A percentile compares a stretch with the other conserved stretches of the same genome.
phyloP scores from a whole-genome alignment of 2,888 invertebrate species.

The Ormyrus pomaceus region DNA sequence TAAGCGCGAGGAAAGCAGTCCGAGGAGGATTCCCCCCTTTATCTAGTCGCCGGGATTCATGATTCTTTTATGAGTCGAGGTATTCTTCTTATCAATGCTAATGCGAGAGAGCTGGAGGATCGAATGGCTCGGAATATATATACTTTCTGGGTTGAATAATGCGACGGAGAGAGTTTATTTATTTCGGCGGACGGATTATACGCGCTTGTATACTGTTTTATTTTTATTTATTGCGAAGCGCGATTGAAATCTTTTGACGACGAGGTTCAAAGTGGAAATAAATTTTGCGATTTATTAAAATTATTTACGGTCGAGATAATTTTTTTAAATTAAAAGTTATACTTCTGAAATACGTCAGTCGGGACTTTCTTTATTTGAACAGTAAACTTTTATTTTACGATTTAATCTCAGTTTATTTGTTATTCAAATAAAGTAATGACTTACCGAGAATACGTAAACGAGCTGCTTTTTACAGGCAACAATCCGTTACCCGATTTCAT shows the following conservation, averaged over 20 bases:
- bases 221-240: neutral
- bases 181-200: neutral
- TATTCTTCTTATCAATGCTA: conserved; percentile 50
- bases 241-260: neutral
- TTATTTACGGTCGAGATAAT: too few species aligned
- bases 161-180: neutral
- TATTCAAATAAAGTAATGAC: conserved; percentile 38
- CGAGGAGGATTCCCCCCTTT: conserved; percentile 32
- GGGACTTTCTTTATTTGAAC: neutral
- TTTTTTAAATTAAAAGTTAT: neutral
- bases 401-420: conserved; percentile 5
- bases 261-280: too few species aligned
- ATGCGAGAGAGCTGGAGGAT: conserved; percentile 6
- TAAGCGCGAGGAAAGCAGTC: conserved; percentile 7
- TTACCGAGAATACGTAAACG: conserved; percentile 21
- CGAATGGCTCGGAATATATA: too few species aligned
- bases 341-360: conserved; percentile 3
- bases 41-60: conserved; percentile 31
- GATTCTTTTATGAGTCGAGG: conserved; percentile 43
- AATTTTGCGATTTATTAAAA: too few species aligned
- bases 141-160: conserved; percentile 14
- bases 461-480: conserved; percentile 1
- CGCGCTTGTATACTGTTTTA: too few species aligned
- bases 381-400: conserved; percentile 21
- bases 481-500: conserved; percentile 34